phyloP scores from a whole-genome alignment of 37 sponge, comb jelly and placozoan species.

The Agelas oroides region DNA sequence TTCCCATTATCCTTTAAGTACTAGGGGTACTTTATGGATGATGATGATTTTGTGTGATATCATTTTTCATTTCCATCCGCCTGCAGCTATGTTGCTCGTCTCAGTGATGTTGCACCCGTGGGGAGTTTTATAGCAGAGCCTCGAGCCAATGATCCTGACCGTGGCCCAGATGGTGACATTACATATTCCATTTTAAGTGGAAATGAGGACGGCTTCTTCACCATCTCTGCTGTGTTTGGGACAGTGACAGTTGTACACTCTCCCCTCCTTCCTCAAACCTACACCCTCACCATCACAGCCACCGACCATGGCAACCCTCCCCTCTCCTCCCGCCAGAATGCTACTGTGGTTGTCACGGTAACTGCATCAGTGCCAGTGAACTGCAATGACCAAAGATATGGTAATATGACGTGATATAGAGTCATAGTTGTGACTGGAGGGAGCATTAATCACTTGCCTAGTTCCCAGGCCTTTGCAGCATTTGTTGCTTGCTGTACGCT shows the following conservation, averaged over 20 bases:
- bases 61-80: not conserved
- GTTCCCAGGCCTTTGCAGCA: too few relatives aligned
- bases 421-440: too few relatives aligned
- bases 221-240: not conserved
- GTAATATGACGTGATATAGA: too few relatives aligned
- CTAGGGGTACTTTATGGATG: too few relatives aligned
- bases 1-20: too few relatives aligned
- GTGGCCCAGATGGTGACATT: slow-evolving; percentile 36
- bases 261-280: slow-evolving; percentile 35
- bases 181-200: slow-evolving; percentile 53
- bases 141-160: slow-evolving; percentile 54
- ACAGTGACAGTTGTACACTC: slow-evolving; percentile 7
- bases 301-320: slow-evolving; percentile 44
- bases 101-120: slow-evolving; percentile 4
- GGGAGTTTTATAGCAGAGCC: slow-evolving; percentile 20
- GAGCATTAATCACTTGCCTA: too few relatives aligned
- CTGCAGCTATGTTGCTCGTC: not conserved
- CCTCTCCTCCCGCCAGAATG: slow-evolving; percentile 3
- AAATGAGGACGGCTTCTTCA: slow-evolving; percentile 52
- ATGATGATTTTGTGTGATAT: too few relatives aligned
- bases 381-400: slow-evolving; percentile 15
- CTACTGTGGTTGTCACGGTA: slow-evolving; percentile 36
- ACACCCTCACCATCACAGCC: slow-evolving; percentile 38
- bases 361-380: slow-evolving; percentile 32
- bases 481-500: too few relatives aligned